These are phyloP conservation scores for Helostoma temminkii DNA, from an alignment of 2,797 vertebrate genomes.

Conservation along the genomic window DNA sequence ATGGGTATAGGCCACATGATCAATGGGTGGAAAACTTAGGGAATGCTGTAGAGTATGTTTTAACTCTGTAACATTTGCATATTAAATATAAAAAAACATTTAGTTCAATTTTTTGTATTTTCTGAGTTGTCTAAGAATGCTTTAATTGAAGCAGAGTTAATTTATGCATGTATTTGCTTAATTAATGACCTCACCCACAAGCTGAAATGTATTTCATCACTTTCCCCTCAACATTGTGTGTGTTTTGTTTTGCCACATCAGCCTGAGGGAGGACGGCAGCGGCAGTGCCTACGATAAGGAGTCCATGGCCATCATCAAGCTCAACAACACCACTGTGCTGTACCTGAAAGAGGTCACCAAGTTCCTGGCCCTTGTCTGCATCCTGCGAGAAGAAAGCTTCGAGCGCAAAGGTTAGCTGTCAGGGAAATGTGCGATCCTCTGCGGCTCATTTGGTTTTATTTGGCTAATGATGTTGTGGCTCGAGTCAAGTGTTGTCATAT, in stretches of 20 bases:
- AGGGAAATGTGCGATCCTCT: constrained; percentile 1
- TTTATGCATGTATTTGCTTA: constrained; percentile 38
- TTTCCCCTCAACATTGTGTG: not conserved
- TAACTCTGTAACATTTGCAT: constrained; percentile 32
- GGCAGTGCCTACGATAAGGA: constrained; percentile 99
- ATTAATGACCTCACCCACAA: constrained; percentile 43
- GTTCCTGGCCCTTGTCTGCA: constrained; percentile 98
- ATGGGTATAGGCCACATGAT: not conserved
- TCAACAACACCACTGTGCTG: constrained; percentile 99
- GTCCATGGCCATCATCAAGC: constrained; percentile 99
- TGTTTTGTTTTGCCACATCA: constrained; percentile 60
- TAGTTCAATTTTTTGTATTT: constrained; percentile 11
- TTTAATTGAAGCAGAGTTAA: constrained; percentile 39
- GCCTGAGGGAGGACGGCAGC: constrained; percentile 96
- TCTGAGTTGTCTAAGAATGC: constrained; percentile 23
- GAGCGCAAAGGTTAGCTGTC: constrained; percentile 94
- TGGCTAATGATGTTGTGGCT: constrained; percentile 27
- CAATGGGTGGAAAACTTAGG: not conserved
- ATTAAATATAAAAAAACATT: constrained; percentile 8
- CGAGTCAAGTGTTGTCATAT: not conserved
- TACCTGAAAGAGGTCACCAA: constrained; percentile 99
- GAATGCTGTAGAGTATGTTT: not conserved
- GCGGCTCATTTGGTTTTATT: constrained; percentile 27
- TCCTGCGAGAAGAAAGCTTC: constrained; percentile 99
- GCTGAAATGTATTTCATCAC: constrained; percentile 27